phyloP scores from a whole-genome alignment of 2,888 invertebrate genomes.

The Oasisia sp. region DNA sequence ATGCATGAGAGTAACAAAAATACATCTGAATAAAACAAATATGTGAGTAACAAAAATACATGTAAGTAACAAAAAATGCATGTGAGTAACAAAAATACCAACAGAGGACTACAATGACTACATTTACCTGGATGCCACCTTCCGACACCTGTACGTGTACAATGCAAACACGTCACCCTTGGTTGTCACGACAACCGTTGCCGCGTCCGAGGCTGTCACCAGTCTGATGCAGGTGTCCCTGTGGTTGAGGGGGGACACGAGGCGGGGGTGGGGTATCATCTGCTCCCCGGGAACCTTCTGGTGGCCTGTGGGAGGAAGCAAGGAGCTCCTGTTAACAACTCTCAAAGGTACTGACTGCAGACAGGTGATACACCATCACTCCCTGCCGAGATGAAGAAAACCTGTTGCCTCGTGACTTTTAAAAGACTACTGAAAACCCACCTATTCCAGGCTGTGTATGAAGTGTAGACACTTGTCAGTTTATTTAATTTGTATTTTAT shows the following conservation, averaged over 20 bases:
- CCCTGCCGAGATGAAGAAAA: too few species aligned
- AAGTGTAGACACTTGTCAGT: too few species aligned
- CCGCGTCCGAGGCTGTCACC: slow-evolving; percentile 76
- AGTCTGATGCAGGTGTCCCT: slow-evolving; percentile 69
- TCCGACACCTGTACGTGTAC: slow-evolving; percentile 77
- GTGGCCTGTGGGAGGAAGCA: slow-evolving; percentile 68
- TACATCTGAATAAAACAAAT: not conserved
- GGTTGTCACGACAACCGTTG: slow-evolving; percentile 74
- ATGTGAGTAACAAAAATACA: not conserved
- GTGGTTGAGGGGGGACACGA: slow-evolving; percentile 63
- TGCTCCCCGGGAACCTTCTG: slow-evolving; percentile 63
- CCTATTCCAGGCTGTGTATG: too few species aligned
- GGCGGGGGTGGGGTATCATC: slow-evolving; percentile 58
- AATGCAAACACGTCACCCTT: slow-evolving; percentile 78
- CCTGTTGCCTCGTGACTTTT: too few species aligned
- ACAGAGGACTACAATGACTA: not conserved
- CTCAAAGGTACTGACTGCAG: too few species aligned
- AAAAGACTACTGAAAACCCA: too few species aligned
- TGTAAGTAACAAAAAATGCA: not conserved
- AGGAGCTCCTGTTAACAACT: not conserved
- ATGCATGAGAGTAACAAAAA: not conserved
- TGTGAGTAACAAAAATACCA: too few species aligned
- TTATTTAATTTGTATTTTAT: too few species aligned
- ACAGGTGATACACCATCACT: too few species aligned
- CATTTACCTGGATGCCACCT: slow-evolving; percentile 74